A percentile compares a stretch with the other conserved stretches of the same genome.
Conservation (phyloP, 2,113 vertebrate species). For the Ageneiosus marmoratus region DNA sequence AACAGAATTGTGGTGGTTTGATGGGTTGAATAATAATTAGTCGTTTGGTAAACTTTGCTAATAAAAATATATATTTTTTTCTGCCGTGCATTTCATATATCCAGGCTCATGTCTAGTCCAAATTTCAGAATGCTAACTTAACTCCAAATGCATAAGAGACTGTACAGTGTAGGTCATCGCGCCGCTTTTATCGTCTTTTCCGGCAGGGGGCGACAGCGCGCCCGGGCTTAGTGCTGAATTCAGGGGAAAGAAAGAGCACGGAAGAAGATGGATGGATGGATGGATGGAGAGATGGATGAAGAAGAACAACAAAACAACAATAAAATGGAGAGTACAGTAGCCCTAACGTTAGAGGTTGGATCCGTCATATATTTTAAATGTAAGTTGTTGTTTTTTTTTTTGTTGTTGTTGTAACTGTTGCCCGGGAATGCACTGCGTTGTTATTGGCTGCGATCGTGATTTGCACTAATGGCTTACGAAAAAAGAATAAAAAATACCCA, state of each 20-base stretch:
- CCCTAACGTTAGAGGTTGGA: conserved; percentile 37
- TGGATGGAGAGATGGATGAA: too few species aligned
- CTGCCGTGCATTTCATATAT: too few species aligned
- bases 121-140: too few species aligned
- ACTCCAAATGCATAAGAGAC: too few species aligned
- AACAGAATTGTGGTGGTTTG: too few species aligned
- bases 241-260: conserved; percentile 8
- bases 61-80: too few species aligned
- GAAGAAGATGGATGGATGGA: too few species aligned
- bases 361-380: conserved; percentile 42
- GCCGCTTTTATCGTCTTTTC: neutral
- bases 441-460: neutral
- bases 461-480: neutral
- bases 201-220: conserved; percentile 26
- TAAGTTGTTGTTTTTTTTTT: conserved; percentile 13
- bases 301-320: conserved; percentile 40
- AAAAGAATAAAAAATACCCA: neutral
- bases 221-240: neutral
- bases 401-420: neutral
- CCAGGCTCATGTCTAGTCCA: too few species aligned
- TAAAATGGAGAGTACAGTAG: conserved; percentile 44
- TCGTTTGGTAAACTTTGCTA: too few species aligned
- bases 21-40: too few species aligned
- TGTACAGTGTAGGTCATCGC: too few species aligned
- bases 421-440: neutral